phyloP scores from a whole-genome alignment of 2,888 invertebrate species.

The Thera obeliscata region DNA sequence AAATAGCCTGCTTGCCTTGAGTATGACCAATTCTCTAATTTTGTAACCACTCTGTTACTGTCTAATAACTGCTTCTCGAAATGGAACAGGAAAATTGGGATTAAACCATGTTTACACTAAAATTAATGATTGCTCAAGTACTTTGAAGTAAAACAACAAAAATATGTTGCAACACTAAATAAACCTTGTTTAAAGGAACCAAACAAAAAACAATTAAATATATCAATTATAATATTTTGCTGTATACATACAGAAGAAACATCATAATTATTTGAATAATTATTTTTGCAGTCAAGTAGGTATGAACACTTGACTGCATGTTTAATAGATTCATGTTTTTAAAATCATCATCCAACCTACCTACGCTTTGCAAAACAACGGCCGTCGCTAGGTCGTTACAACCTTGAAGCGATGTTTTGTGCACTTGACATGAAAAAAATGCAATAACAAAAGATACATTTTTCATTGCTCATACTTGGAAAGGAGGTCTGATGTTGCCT shows the following conservation, averaged over 20 bases:
- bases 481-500: too few relatives aligned
- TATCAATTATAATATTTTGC: too few relatives aligned
- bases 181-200: too few relatives aligned
- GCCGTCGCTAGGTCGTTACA: constrained; percentile 48
- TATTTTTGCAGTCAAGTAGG: constrained; percentile 43
- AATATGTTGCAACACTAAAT: too few relatives aligned
- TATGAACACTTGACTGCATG: constrained; percentile 15
- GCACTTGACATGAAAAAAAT: constrained; percentile 38
- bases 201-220: too few relatives aligned
- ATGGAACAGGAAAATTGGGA: constrained; percentile 39
- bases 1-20: constrained; percentile 66
- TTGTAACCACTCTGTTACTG: constrained; percentile 52
- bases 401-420: constrained; percentile 52
- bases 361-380: constrained; percentile 55
- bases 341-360: constrained; percentile 53
- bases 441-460: too few relatives aligned
- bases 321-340: constrained; percentile 42
- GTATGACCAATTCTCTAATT: constrained; percentile 80
- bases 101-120: constrained; percentile 12
- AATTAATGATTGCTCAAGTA: too few relatives aligned
- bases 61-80: constrained; percentile 35
- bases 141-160: too few relatives aligned
- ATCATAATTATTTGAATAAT: constrained; percentile 22
- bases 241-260: not conserved
- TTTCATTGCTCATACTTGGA: too few relatives aligned